Evolutionary conservation across 1,140 invertebrate genomes (phyloP), one percentile per base, ranked within the genome.

Genomic region (Lucilia cuprina): DNA sequence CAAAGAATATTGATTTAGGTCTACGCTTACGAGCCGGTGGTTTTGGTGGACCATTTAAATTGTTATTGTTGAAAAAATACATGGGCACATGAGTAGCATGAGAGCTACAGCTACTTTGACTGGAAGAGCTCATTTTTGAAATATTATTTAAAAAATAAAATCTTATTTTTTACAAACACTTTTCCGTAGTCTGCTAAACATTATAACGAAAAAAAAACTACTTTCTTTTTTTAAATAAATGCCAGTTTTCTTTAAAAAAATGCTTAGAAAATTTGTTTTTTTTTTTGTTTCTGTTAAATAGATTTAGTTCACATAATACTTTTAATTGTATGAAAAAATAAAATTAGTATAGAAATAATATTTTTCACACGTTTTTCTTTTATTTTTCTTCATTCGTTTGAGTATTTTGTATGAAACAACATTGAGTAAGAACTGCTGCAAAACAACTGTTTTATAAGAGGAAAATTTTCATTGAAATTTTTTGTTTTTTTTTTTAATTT

Each of bases 21-120:
- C 90, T 85, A 77, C 88, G 89, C 77, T 86, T 89, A 60, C 90
- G 86, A 30, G 82, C 86, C 83, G 90, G 90, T n/a, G 89, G 86
- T 41, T 89, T 86, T 0, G 90, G 90, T 55, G 85, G 87, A 77
- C 86, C 86, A 74, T 41, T 82, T 82, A 60, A 49, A 74, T 65
- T 41, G 60, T 14, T 84, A 74, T 19, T 82, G 13, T 74, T 77
- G 84, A 83, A 80, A 21, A 49, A 80, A 80, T 80, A 80, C 65
- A 70, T 70, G 65, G 65, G 65, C 10, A 70, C 65, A 70, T 70
- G 65, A 7, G 65, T 70, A 21, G 19, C 19, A 70, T 70, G 21
- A 19, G 86, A 84, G 19, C 83, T 84, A 83, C 85, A 86, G 78
- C 87, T 87, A 85, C 89, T 91, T 77, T 86, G 86, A 35, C 87